Conservation (phyloP, 2,888 invertebrate genomes). For the Odontocerum albicorne region DNA sequence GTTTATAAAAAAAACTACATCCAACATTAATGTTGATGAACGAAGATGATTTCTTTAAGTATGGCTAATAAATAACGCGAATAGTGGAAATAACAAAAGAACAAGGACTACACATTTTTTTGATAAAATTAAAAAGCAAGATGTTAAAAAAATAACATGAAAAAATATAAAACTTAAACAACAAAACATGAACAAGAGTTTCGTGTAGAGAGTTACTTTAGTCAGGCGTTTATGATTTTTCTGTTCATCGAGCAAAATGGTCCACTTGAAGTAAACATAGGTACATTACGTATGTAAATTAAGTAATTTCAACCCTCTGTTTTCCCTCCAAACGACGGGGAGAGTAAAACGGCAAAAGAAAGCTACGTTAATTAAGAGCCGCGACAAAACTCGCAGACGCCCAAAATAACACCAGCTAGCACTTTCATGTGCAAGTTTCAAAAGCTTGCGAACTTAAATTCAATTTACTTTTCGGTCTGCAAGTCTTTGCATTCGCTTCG, state of each 20-base stretch:
- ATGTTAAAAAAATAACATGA: not conserved
- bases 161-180: not conserved
- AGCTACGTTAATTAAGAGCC: slow-evolving; percentile 27
- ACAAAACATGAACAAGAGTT: not conserved
- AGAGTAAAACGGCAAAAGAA: slow-evolving; percentile 20
- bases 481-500: slow-evolving; percentile 27
- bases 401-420: slow-evolving; percentile 17
- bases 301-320: slow-evolving; percentile 24
- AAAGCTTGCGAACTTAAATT: slow-evolving; percentile 32
- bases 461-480: slow-evolving; percentile 34
- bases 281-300: slow-evolving; percentile 32
- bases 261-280: slow-evolving; percentile 2
- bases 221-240: no score
- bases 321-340: slow-evolving; percentile 11
- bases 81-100: no score
- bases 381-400: slow-evolving; percentile 19
- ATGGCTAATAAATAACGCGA: no score
- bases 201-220: no score
- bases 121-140: not conserved
- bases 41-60: no score
- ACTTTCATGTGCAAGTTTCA: slow-evolving; percentile 20
- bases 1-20: no score
- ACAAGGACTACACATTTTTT: not conserved
- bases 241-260: slow-evolving; percentile 1
- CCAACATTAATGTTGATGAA: no score